Conservation (phyloP, 2,888 invertebrate genomes). For the Oscheius sp. region DNA sequence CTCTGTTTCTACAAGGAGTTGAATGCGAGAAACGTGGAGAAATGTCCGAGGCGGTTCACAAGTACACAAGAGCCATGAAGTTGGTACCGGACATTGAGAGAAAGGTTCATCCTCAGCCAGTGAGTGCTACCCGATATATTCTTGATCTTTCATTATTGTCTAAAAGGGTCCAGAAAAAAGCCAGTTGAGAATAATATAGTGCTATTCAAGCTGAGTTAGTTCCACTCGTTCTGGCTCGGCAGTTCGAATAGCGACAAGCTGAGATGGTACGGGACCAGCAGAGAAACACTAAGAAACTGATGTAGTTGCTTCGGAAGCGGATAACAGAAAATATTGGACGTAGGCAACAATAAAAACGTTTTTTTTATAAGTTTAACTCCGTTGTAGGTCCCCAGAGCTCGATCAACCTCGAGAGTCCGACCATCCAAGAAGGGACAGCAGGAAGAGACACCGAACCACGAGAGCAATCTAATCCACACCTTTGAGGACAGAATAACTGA, state of each 20-base stretch:
- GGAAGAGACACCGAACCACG: background rate
- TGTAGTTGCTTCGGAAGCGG: too few relatives aligned
- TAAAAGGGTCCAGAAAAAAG: too few relatives aligned
- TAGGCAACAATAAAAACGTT: too few relatives aligned
- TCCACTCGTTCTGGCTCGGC: background rate
- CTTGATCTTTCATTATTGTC: background rate
- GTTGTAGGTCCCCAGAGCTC: slow-evolving; percentile 17
- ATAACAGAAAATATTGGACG: too few relatives aligned
- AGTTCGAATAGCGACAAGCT: too few relatives aligned
- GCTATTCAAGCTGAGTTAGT: background rate
- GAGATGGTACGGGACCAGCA: too few relatives aligned
- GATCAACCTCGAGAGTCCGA: slow-evolving; percentile 14
- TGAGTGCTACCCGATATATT: background rate
- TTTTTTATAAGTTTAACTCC: background rate
- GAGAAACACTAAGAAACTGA: too few relatives aligned
- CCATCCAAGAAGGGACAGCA: background rate
- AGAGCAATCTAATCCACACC: background rate
- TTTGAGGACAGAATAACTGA: slow-evolving; percentile 16
- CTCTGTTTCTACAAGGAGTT: slow-evolving; percentile 25
- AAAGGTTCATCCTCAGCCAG: slow-evolving; percentile 16
- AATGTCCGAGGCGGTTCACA: slow-evolving; percentile 29
- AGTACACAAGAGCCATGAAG: slow-evolving; percentile 26
- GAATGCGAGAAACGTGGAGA: slow-evolving; percentile 32
- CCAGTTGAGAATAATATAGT: background rate
- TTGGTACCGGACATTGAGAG: slow-evolving; percentile 30